phyloP scores from a whole-genome alignment of 2,888 invertebrate genomes.

The Acheta domesticus region DNA sequence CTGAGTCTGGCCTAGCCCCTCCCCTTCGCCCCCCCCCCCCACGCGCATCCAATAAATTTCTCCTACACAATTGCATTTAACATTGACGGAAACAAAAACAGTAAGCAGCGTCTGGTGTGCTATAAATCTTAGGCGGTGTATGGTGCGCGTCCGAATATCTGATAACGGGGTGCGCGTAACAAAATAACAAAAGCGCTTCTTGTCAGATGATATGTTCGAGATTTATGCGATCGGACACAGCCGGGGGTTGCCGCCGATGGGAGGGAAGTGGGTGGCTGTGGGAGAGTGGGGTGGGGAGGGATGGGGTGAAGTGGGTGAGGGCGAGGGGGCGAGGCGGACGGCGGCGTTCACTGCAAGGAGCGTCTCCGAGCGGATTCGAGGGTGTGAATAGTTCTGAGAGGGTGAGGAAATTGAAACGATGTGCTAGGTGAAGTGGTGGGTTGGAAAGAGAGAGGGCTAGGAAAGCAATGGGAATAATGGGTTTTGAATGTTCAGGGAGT shows the following conservation, averaged over 20 bases:
- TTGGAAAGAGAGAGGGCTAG: too few species aligned
- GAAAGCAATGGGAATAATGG: too few species aligned
- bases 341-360: too few species aligned
- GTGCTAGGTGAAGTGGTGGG: too few species aligned
- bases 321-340: too few species aligned
- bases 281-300: background rate
- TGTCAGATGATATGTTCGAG: background rate
- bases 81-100: constrained; percentile 18
- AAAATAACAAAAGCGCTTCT: constrained; percentile 18
- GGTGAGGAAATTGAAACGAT: too few species aligned
- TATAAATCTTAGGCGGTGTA: constrained; percentile 1
- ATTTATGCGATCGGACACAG: background rate
- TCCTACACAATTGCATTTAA: background rate
- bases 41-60: background rate
- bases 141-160: constrained; percentile 11
- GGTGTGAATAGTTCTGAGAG: too few species aligned
- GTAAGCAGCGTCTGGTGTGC: constrained; percentile 9
- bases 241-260: background rate
- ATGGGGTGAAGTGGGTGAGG: background rate
- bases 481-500: too few species aligned
- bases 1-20: background rate
- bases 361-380: too few species aligned
- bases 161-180: background rate
- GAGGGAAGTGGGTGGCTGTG: background rate
- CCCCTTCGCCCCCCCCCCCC: background rate